Conservation (phyloP, 2,113 vertebrate genomes). For the Pteropus alecto region DNA sequence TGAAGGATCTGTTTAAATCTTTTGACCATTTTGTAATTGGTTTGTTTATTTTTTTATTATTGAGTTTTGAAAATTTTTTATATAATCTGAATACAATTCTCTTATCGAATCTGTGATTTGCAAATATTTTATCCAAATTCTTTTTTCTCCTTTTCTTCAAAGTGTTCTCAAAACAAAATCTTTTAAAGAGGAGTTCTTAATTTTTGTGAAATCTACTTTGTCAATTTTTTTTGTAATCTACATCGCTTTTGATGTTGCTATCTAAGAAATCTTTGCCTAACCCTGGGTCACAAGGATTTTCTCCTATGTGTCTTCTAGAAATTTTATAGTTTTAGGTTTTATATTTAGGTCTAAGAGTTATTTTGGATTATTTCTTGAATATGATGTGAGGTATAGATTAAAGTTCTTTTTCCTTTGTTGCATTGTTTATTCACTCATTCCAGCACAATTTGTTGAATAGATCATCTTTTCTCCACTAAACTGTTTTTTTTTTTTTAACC, state of each 20-base stretch:
- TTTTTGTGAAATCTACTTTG: conserved; percentile 10
- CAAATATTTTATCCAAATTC: background rate
- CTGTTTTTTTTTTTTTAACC: background rate
- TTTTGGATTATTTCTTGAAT: conserved; percentile 14
- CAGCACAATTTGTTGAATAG: background rate
- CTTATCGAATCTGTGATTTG: background rate
- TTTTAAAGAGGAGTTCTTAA: background rate
- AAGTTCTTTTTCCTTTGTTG: background rate
- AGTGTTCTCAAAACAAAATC: background rate
- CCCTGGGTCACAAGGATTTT: background rate
- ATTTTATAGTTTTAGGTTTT: background rate
- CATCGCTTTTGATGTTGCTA: background rate
- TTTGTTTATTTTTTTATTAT: background rate
- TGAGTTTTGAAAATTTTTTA: background rate
- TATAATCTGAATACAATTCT: background rate
- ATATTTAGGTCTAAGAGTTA: background rate
- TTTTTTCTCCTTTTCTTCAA: background rate
- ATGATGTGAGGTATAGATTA: background rate
- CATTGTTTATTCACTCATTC: background rate
- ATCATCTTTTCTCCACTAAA: background rate
- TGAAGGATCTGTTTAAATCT: background rate
- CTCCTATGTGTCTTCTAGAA: background rate
- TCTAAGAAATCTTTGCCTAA: conserved; percentile 5
- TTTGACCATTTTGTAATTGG: background rate
- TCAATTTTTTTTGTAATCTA: background rate